phyloP scores from a whole-genome alignment of 1,140 invertebrate species.

The Atopsyche davidsoni region DNA sequence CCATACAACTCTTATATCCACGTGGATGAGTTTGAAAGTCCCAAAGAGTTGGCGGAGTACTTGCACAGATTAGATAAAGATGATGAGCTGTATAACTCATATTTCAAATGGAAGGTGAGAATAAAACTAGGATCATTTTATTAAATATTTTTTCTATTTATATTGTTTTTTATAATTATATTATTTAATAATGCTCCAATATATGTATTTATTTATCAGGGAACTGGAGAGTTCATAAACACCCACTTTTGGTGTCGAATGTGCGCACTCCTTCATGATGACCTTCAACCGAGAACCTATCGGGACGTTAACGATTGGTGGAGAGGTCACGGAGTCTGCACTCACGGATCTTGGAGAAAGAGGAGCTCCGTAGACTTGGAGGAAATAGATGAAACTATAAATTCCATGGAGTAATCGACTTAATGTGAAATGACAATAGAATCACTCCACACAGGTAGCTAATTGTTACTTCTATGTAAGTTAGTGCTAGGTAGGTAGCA shows the following conservation, averaged over 20 bases:
- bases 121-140: no score
- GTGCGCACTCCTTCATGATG: constrained; percentile 83
- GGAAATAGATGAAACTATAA: constrained; percentile 1
- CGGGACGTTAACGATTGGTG: constrained; percentile 82
- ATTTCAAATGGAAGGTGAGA: constrained; percentile 80
- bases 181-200: neutral
- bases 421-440: no score
- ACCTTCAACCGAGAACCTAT: constrained; percentile 58
- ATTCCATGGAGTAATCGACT: no score
- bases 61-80: constrained; percentile 77
- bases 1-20: constrained; percentile 88
- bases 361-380: neutral
- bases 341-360: constrained; percentile 58
- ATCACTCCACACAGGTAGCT: no score
- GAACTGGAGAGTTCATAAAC: constrained; percentile 89
- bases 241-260: constrained; percentile 94
- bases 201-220: constrained; percentile 57
- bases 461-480: no score
- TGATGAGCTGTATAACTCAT: constrained; percentile 85
- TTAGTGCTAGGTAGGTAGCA: no score
- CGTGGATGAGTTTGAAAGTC: constrained; percentile 87
- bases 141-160: constrained; percentile 1
- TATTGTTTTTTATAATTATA: neutral
- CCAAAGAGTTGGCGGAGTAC: constrained; percentile 79
- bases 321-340: constrained; percentile 69